These are phyloP conservation scores for Zaprionus inermis DNA, from an alignment of 1,140 invertebrate genomes.

Conservation along the genomic window DNA sequence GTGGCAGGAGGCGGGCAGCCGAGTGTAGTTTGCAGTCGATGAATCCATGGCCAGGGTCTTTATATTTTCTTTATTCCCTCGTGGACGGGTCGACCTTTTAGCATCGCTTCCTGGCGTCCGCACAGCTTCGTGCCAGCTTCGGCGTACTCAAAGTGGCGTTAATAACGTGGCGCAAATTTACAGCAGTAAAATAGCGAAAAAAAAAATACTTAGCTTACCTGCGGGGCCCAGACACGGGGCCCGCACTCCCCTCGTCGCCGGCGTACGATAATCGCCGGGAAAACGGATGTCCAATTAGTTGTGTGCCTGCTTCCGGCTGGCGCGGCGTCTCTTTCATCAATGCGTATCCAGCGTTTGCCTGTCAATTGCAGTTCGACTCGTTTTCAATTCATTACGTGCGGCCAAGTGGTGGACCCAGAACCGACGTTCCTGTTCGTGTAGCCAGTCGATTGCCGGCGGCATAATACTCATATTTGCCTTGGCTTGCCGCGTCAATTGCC, in stretches of 20 bases:
- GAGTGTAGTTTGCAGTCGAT: slow-evolving; percentile 24
- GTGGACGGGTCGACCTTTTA: slow-evolving; percentile 53
- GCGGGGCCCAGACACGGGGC: slow-evolving; percentile 4
- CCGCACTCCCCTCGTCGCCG: too few relatives aligned
- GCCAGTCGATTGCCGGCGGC: slow-evolving; percentile 52
- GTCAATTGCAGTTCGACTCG: slow-evolving; percentile 57
- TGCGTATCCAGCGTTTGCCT: slow-evolving; percentile 55
- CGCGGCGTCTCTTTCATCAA: slow-evolving; percentile 38
- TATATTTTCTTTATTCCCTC: slow-evolving; percentile 33
- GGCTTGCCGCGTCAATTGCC: slow-evolving; percentile 49
- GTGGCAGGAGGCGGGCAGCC: too few relatives aligned
- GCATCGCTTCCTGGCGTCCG: slow-evolving; percentile 40
- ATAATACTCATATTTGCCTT: slow-evolving; percentile 72
- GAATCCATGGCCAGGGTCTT: slow-evolving; percentile 39
- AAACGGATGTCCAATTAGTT: slow-evolving; percentile 82
- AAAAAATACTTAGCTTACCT: slow-evolving; percentile 52
- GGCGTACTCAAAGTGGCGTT: slow-evolving; percentile 71
- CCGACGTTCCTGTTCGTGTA: slow-evolving; percentile 46
- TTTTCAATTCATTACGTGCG: slow-evolving; percentile 53
- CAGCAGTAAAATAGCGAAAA: slow-evolving; percentile 38
- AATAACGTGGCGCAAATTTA: slow-evolving; percentile 74
- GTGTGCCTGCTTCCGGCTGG: slow-evolving; percentile 75
- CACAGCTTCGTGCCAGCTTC: slow-evolving; percentile 12
- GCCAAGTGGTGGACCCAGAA: slow-evolving; percentile 25
- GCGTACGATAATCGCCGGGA: slow-evolving; percentile 69